phyloP scores from a whole-genome alignment of 2,113 vertebrate species.

The Xiphophorus couchianus region DNA sequence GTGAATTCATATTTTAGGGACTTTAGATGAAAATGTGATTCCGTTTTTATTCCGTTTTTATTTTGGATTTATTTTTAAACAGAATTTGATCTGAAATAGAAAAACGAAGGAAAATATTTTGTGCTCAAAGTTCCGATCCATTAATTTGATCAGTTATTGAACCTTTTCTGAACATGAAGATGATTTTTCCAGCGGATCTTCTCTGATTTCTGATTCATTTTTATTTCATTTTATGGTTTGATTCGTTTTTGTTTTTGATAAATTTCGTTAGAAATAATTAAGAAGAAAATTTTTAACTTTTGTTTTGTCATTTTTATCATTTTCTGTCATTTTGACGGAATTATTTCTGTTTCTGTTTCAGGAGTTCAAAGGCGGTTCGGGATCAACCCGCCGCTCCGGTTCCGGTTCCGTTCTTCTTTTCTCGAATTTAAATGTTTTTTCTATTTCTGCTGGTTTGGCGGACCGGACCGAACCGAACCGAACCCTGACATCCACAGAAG shows the following conservation, averaged over 20 bases:
- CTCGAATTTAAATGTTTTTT: slow-evolving; percentile 10
- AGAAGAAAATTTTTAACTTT: rapidly evolving
- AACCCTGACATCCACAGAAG: slow-evolving; percentile 82
- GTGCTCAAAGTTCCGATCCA: no score
- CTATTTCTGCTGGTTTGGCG: slow-evolving; percentile 28
- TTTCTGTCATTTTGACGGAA: background rate
- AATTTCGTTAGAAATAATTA: slow-evolving; percentile 54
- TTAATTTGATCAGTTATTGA: no score
- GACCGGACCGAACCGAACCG: slow-evolving; percentile 57
- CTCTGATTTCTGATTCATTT: no score
- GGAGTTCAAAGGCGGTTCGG: background rate
- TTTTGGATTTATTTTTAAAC: no score
- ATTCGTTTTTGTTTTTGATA: slow-evolving; percentile 29
- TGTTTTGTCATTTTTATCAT: rapidly evolving
- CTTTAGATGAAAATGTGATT: no score
- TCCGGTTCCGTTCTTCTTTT: background rate
- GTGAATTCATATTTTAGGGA: no score
- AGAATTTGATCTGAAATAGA: no score
- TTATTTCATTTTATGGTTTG: background rate
- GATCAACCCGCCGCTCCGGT: background rate
- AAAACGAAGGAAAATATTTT: no score
- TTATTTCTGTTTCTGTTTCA: slow-evolving; percentile 1
- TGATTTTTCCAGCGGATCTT: no score
- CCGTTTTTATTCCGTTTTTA: background rate
- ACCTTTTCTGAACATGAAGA: no score